Evolutionary conservation across 2,113 vertebrate genomes (phyloP).

Genomic region (Prionailurus viverrinus): DNA sequence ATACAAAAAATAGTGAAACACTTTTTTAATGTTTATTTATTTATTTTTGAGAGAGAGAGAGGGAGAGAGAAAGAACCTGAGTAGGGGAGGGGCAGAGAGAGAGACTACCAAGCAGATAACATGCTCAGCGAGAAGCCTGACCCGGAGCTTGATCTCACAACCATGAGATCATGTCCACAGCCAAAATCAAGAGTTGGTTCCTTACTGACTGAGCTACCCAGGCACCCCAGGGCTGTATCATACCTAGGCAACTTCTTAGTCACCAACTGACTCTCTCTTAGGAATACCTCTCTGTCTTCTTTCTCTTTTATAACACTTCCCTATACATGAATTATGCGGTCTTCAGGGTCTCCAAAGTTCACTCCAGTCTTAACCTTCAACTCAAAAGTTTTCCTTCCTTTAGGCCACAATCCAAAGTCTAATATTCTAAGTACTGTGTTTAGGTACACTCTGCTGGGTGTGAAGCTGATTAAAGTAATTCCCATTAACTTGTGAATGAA

Average conservation of each 20-base stretch:
- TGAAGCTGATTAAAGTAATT: conserved; percentile 69
- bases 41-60: too few species aligned
- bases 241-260: not conserved
- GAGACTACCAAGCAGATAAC: too few species aligned
- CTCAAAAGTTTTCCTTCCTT: conserved; percentile 23
- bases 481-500: conserved; percentile 70
- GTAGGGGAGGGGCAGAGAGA: too few species aligned
- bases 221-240: not conserved
- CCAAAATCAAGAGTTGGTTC: too few species aligned
- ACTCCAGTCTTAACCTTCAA: conserved; percentile 14
- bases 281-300: not conserved
- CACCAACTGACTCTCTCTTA: not conserved
- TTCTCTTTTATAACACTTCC: not conserved
- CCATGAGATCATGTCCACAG: too few species aligned
- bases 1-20: not conserved
- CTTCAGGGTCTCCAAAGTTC: not conserved
- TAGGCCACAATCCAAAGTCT: conserved; percentile 34
- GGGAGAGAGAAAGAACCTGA: too few species aligned
- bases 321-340: not conserved
- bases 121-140: too few species aligned
- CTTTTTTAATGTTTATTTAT: not conserved
- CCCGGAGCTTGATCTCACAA: too few species aligned
- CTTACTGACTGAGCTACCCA: too few species aligned
- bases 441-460: conserved; percentile 11
- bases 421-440: conserved; percentile 45